phyloP scores from a whole-genome alignment of 2,113 vertebrate genomes.

The Genyomyrus donnyi region DNA sequence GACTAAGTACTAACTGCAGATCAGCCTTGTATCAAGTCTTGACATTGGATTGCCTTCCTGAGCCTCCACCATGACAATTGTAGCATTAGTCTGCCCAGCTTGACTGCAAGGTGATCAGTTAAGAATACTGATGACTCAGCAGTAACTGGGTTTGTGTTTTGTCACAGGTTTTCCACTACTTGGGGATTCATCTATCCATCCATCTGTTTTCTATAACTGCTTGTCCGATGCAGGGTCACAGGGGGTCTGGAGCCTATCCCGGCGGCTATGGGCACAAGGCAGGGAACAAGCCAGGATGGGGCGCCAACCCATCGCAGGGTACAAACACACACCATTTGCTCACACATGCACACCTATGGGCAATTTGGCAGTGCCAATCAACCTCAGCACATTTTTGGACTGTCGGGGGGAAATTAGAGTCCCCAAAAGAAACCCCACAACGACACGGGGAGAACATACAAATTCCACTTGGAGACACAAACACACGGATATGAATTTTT shows the following conservation, averaged over 20 bases:
- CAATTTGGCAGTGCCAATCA: background rate
- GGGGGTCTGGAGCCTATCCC: background rate
- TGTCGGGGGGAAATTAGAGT: background rate
- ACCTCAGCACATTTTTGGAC: background rate
- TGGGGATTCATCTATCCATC: background rate
- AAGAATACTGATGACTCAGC: background rate
- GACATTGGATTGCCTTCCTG: background rate
- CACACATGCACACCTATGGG: background rate
- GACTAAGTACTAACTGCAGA: background rate
- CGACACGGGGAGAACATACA: background rate
- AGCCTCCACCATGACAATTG: background rate
- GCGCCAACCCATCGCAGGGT: background rate
- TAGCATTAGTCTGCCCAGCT: background rate
- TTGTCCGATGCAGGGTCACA: background rate
- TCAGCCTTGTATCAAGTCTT: background rate
- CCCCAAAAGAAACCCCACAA: background rate
- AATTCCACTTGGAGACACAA: background rate
- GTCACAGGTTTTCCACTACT: background rate
- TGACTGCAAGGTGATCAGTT: background rate
- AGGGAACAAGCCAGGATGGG: background rate
- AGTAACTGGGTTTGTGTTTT: background rate
- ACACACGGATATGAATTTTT: background rate
- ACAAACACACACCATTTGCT: background rate
- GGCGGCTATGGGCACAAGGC: background rate
- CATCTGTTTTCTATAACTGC: background rate